Base-by-base conservation (phyloP, 37 sponge, comb jelly and placozoan genomes). In the Beroe forskalii region DNA sequence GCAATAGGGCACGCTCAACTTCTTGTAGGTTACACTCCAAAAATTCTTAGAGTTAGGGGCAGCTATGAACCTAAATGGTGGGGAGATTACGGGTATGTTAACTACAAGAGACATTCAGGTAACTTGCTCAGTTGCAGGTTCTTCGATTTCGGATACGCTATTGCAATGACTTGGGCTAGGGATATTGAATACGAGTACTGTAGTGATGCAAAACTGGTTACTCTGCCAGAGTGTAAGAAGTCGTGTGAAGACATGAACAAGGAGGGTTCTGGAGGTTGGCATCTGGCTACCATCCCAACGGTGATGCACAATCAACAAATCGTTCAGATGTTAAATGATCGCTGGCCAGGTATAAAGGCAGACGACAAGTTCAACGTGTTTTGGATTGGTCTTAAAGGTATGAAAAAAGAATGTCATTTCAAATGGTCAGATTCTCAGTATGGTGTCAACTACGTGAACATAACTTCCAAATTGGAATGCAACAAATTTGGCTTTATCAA, bases 311-410 rank as follows among this genome's bases (percentile, higher is more conserved):
- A 72, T 22, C 3, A 33, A 17, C 76, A 72, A 38, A 14, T 72
- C 1, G 76, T 38, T 3, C 9, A 17, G 4, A 72, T 38, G 76
- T 8, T 38, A 4, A 72, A 72, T 38, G 8, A 4, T 4, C 38
- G 27, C 20, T 38, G 20, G 19, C 76, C 76, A 8, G 76, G 76
- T 1, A 38, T 72, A 8, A 72, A 72, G 27, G 23, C 40, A 8
- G 76, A 72, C 40, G 76, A 72, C 22, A 72, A 72, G 76, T 72
- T 72, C 40, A 72, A 72, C 8, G 2, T 72, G 14, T 72, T 72
- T 8, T 72, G 76, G 76, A 72, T 72, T 4, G 76, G 76, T 23
- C 76, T 64, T 30, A 4, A 64, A 64, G 66, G 17, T 23, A 8
- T 64, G 66, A 23, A 64, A 23, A 23, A 27, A 64, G 17, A 23